Evolutionary conservation across 2,888 invertebrate genomes (phyloP), one percentile per base, ranked within the genome.

Genomic region (Harpalus rubripes): DNA sequence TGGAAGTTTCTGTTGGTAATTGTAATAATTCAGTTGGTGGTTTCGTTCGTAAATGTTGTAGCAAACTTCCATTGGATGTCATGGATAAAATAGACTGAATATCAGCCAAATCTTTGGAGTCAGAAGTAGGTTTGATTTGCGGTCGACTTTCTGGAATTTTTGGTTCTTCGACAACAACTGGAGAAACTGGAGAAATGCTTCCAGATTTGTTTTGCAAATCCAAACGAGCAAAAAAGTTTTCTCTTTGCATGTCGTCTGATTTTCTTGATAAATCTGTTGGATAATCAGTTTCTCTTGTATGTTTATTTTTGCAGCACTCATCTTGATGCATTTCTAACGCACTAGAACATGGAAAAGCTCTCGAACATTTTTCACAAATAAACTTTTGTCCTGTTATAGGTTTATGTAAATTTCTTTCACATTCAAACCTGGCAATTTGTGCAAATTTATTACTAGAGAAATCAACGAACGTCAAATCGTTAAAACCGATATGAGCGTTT

Each of bases 81-180:
- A 96, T 95, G 22, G 95, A 95, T 81, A 97, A 92, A 86, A 97
- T 97, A 39, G 96, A 96, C 89, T 96, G 96, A 86, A 97, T 97
- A 88, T 97, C 97, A 65, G 97, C 97, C 86, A 97, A 92, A 88
- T 97, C 95, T 39, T 93, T 94, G 86, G 92, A 92, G 88, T 94
- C 94, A 44, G 88, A 86, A 6, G 86, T 15, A 4, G 81, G 58
- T 65, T 81, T 85, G 10, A 76, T 61, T 61, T 58, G 74, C 15
- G 58, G 44, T 52, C 56, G 58, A 18, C 10, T 41, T 52, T 84
- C 85, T 44, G n/a, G 44, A 0, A 58, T 18, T 79, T 82, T 76
- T n/a, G 58, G 18, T 22, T 79, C 80, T 56, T 72, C 81, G 5
- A 8, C 26, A n/a, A 18, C 15, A 3, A 56, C 56, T 18, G 58